Evolutionary conservation across 2,797 vertebrate species (phyloP).

Genomic region (Syncerus caffer): DNA sequence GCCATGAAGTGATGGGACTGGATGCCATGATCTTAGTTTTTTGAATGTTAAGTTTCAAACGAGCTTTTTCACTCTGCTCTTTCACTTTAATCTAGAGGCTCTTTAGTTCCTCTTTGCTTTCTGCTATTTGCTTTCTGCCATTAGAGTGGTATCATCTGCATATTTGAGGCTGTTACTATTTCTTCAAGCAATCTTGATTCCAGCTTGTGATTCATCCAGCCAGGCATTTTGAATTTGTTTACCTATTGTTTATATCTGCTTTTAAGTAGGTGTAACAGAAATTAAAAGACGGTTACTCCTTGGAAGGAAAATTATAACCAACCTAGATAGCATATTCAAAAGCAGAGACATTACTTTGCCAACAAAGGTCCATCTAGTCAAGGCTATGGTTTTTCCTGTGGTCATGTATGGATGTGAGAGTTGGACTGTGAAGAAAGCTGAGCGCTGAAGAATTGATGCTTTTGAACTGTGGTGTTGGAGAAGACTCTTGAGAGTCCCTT

Average conservation of each 20-base stretch:
- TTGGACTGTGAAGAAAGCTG: too few relatives aligned
- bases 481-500: too few relatives aligned
- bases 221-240: neutral
- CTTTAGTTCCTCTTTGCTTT: neutral
- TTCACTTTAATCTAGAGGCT: neutral
- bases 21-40: neutral
- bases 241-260: neutral
- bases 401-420: too few relatives aligned
- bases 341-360: too few relatives aligned
- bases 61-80: neutral
- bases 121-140: neutral
- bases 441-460: too few relatives aligned
- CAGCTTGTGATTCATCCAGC: neutral
- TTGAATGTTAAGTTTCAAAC: neutral
- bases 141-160: neutral
- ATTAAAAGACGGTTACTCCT: too few relatives aligned
- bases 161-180: neutral
- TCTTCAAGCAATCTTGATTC: neutral
- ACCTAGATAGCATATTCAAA: too few relatives aligned
- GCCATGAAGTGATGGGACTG: neutral
- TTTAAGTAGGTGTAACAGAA: neutral
- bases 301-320: too few relatives aligned
- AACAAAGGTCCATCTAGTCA: too few relatives aligned
- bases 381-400: too few relatives aligned
- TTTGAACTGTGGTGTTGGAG: too few relatives aligned